phyloP scores from a whole-genome alignment of 2,797 vertebrate species.

The Okamejei kenojei region DNA sequence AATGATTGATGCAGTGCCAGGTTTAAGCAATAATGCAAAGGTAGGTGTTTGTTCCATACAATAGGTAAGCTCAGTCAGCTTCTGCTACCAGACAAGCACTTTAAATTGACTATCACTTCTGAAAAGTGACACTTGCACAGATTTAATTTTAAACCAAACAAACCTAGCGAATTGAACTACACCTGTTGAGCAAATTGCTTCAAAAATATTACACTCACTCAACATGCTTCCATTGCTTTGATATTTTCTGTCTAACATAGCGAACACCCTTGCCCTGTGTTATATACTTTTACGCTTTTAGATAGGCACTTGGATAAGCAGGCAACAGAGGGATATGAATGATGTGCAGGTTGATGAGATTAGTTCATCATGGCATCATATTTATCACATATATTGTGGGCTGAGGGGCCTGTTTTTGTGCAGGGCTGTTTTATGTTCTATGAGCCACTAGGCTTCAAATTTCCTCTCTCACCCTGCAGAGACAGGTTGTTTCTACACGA shows the following conservation, averaged over 20 bases:
- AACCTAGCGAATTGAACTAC: not conserved
- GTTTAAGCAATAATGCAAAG: not conserved
- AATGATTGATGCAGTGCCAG: slow-evolving; percentile 31
- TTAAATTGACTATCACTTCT: slow-evolving; percentile 13
- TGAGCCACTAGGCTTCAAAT: not conserved
- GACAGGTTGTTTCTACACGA: not conserved
- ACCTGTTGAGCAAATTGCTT: not conserved
- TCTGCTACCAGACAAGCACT: not conserved
- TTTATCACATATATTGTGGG: too few species aligned
- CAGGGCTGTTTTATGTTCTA: too few species aligned
- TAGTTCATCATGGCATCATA: too few species aligned
- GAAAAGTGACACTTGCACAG: not conserved
- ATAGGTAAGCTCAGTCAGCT: not conserved
- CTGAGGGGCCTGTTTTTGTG: too few species aligned
- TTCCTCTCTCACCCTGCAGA: not conserved
- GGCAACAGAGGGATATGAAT: too few species aligned
- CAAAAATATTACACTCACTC: not conserved
- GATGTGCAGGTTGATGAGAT: too few species aligned
- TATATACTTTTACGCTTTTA: too few species aligned
- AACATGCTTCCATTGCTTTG: not conserved
- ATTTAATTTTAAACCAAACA: not conserved
- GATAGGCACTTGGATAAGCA: too few species aligned
- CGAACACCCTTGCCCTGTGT: not conserved
- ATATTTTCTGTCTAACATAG: not conserved
- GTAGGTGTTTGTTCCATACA: not conserved